Percentiles rank a stretch among this genome's conserved stretches.
Evolutionary conservation across 2,113 vertebrate species (phyloP).

Genomic region (Gopherus evgoodei): DNA sequence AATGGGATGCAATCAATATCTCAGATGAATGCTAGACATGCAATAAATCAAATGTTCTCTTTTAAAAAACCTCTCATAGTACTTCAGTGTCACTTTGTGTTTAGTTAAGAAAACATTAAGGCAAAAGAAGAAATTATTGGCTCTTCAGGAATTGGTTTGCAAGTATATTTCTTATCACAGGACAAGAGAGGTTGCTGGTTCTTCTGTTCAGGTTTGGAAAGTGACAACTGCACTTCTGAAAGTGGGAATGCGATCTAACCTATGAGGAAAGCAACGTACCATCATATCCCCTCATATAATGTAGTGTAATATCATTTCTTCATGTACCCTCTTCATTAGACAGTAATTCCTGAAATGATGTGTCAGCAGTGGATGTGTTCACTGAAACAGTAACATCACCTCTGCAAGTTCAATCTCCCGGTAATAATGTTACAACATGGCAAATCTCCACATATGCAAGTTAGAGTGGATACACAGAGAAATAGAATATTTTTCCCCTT

Average conservation of each 20-base stretch:
- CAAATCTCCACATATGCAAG: not conserved
- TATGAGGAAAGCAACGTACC: slow-evolving; percentile 24
- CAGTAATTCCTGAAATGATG: slow-evolving; percentile 1
- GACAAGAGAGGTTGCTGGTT: not conserved
- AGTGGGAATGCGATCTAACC: slow-evolving; percentile 12
- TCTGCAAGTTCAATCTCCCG: not conserved
- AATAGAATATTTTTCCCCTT: not conserved
- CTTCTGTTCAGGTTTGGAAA: not conserved
- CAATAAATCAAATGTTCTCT: not conserved
- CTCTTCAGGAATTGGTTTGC: not conserved
- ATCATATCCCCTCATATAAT: not conserved
- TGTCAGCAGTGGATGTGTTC: not conserved
- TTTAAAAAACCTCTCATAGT: not conserved
- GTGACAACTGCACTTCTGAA: not conserved
- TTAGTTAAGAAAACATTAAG: not conserved
- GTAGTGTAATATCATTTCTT: not conserved
- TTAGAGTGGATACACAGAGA: not conserved
- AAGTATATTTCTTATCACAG: not conserved
- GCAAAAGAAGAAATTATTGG: not conserved
- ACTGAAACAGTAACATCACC: not conserved
- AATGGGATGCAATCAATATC: not conserved
- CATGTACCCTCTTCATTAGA: slow-evolving; percentile 41
- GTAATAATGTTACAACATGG: not conserved
- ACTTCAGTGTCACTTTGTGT: not conserved
- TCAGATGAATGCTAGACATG: not conserved